These are phyloP conservation scores for Drosophila pruinosa DNA, from an alignment of 1,140 invertebrate genomes.

Conservation along the genomic window DNA sequence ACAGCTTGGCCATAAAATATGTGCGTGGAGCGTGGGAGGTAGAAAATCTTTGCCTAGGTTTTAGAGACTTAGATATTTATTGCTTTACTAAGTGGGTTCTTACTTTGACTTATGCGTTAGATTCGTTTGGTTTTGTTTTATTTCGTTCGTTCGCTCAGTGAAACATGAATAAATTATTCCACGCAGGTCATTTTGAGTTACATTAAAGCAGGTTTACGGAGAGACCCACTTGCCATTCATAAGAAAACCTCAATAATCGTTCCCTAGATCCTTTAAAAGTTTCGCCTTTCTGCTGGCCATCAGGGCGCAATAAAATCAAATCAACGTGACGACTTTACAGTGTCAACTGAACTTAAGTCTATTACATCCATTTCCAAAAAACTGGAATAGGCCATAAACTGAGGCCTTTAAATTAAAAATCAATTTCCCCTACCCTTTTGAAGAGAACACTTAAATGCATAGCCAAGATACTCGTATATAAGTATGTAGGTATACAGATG, in stretches of 20 bases:
- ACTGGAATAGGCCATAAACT: conserved; percentile 43
- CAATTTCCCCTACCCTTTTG: conserved; percentile 67
- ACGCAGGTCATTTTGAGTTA: conserved; percentile 27
- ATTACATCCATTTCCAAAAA: background rate
- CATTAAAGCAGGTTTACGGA: conserved; percentile 53
- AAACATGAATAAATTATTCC: conserved; percentile 70
- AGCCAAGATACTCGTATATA: too few relatives aligned
- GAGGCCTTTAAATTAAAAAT: conserved; percentile 76
- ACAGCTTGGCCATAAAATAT: conserved; percentile 33
- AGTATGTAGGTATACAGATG: too few relatives aligned
- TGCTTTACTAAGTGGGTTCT: conserved; percentile 77
- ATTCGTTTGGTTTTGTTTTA: conserved; percentile 23
- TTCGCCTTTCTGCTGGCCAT: conserved; percentile 39
- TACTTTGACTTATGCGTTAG: conserved; percentile 69
- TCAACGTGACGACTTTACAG: conserved; percentile 73
- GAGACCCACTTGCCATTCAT: conserved; percentile 11
- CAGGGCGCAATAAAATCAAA: conserved; percentile 72
- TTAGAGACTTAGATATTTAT: conserved; percentile 66
- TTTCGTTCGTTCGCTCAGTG: conserved; percentile 36
- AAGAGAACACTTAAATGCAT: too few relatives aligned
- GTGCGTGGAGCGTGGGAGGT: background rate
- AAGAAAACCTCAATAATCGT: conserved; percentile 20
- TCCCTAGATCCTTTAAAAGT: conserved; percentile 9
- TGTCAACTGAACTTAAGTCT: conserved; percentile 6
- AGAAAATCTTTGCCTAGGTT: conserved; percentile 41